Conservation (phyloP, 2,888 invertebrate genomes). For the Aromia moschata region DNA sequence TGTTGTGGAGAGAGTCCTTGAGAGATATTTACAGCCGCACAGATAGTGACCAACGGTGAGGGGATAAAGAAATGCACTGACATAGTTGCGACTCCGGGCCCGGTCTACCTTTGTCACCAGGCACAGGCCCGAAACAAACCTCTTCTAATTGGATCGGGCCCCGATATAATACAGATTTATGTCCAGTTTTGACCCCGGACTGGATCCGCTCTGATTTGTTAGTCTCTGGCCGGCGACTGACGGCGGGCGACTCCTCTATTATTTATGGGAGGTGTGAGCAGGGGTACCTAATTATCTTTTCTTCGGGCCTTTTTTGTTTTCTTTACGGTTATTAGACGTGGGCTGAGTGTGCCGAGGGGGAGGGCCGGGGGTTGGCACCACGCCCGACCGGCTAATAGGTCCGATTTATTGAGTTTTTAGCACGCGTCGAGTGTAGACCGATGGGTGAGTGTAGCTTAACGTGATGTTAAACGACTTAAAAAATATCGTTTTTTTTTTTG, state of each 20-base stretch:
- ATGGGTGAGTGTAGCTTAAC: too few species aligned
- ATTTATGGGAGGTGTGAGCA: conserved; percentile 32
- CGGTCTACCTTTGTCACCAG: conserved; percentile 52
- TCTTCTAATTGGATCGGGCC: conserved; percentile 60
- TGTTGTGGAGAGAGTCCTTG: conserved; percentile 17
- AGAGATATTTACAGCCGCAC: conserved; percentile 18
- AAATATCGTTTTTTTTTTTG: too few species aligned
- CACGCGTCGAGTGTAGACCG: too few species aligned
- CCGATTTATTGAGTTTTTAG: too few species aligned
- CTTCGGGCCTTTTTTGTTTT: neutral
- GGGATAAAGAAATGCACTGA: conserved; percentile 20
- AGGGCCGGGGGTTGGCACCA: too few species aligned
- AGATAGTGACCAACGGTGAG: conserved; percentile 20
- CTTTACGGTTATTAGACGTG: neutral
- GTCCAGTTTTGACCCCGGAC: conserved; percentile 59
- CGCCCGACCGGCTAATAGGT: too few species aligned
- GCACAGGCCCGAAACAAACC: conserved; percentile 54
- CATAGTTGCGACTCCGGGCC: conserved; percentile 28
- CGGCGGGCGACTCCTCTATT: conserved; percentile 17
- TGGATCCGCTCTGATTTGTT: conserved; percentile 58
- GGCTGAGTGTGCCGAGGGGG: too few species aligned
- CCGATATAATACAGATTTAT: conserved; percentile 63
- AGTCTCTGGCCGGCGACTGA: conserved; percentile 41
- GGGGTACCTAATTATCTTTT: conserved; percentile 6
- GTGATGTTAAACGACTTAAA: too few species aligned